Evolutionary conservation across 2,113 vertebrate genomes (phyloP).

Genomic region (Phoxinus phoxinus): DNA sequence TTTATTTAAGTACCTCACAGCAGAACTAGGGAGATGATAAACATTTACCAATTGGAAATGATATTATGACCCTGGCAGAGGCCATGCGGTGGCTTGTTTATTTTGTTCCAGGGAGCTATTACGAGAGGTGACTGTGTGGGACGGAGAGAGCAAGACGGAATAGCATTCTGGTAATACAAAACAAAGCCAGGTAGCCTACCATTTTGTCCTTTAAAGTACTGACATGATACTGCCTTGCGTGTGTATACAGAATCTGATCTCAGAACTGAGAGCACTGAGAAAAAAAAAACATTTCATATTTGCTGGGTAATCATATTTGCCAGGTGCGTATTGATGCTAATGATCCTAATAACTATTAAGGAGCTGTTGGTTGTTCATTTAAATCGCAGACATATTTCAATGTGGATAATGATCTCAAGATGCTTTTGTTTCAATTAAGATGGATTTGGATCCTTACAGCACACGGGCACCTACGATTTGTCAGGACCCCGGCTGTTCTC

Average conservation of each 20-base stretch:
- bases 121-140: slow-evolving; percentile 34
- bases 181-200: slow-evolving; percentile 7
- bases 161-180: slow-evolving; percentile 2
- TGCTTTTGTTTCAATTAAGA: slow-evolving; percentile 35
- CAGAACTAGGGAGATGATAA: slow-evolving; percentile 46
- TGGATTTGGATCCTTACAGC: neutral
- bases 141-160: slow-evolving; percentile 22
- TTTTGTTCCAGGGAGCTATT: slow-evolving; percentile 50
- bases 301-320: slow-evolving; percentile 2
- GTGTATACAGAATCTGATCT: neutral
- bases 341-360: slow-evolving; percentile 16
- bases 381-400: neutral
- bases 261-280: neutral
- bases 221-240: neutral
- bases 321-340: slow-evolving; percentile 20
- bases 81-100: slow-evolving; percentile 52
- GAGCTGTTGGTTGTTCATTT: slow-evolving; percentile 23
- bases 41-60: slow-evolving; percentile 56
- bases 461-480: slow-evolving; percentile 19
- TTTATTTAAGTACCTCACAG: slow-evolving; percentile 60
- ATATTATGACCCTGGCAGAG: slow-evolving; percentile 42
- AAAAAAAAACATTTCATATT: neutral
- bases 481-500: slow-evolving; percentile 4
- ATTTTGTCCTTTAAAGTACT: neutral
- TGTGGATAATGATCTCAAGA: slow-evolving; percentile 31